Evolutionary conservation across 2,888 invertebrate species (phyloP).

Genomic region (Rutpela maculata): DNA sequence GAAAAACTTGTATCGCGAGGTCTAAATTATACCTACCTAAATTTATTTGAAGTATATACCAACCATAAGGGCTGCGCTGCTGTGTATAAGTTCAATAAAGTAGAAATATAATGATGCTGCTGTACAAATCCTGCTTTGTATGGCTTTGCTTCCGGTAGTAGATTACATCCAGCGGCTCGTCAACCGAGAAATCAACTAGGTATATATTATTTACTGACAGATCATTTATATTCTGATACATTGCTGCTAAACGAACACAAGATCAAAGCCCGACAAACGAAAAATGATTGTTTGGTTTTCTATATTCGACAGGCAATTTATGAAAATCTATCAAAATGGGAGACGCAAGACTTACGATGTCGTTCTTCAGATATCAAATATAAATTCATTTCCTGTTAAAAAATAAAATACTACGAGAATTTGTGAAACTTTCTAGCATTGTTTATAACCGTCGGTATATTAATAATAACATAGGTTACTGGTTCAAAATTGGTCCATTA

Average conservation of each 20-base stretch:
- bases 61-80: neutral
- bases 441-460: too few species aligned
- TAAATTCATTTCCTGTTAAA: neutral
- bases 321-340: conserved; percentile 40
- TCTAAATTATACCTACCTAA: neutral
- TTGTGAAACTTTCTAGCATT: too few species aligned
- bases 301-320: conserved; percentile 47
- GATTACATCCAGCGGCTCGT: conserved; percentile 7
- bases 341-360: conserved; percentile 6
- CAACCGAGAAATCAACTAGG: conserved; percentile 27
- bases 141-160: conserved; percentile 32
- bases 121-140: conserved; percentile 45
- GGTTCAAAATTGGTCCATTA: too few species aligned
- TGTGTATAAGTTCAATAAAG: conserved; percentile 43
- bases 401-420: neutral
- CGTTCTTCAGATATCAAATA: conserved; percentile 8
- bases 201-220: conserved; percentile 38
- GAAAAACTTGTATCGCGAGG: neutral
- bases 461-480: too few species aligned
- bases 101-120: conserved; percentile 49
- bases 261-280: conserved; percentile 41
- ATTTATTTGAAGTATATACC: neutral
- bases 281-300: conserved; percentile 43
- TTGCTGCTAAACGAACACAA: conserved; percentile 27
- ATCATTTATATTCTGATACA: conserved; percentile 33